phyloP scores from a whole-genome alignment of 2,113 vertebrate species.

The Dryoscopus gambensis region DNA sequence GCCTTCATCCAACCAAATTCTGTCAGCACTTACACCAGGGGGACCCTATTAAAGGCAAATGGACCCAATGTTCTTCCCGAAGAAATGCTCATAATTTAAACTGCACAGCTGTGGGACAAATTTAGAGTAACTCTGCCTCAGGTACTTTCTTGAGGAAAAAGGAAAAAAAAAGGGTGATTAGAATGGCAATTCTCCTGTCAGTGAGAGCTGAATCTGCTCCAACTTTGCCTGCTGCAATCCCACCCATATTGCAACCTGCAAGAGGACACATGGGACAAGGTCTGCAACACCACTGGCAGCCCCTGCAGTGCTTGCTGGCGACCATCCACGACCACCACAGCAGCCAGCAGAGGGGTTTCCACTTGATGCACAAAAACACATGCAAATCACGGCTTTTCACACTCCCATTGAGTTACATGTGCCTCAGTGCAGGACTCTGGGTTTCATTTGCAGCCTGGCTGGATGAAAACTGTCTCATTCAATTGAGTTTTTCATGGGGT shows the following conservation, averaged over 20 bases:
- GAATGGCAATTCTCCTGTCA: background rate
- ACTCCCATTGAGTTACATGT: background rate
- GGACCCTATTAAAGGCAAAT: constrained; percentile 18
- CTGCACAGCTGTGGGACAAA: background rate
- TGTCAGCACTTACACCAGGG: constrained; percentile 12
- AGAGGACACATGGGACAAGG: background rate
- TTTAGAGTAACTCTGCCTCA: background rate
- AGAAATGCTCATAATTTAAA: constrained; percentile 19
- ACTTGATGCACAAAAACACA: rapidly evolving
- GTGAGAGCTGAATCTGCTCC: background rate
- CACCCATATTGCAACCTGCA: background rate
- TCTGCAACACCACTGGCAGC: background rate
- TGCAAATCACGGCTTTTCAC: background rate
- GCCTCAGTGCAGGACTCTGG: background rate
- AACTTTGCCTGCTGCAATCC: background rate
- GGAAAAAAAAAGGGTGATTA: background rate
- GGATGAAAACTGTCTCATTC: background rate
- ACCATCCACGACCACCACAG: background rate
- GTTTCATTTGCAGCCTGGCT: background rate
- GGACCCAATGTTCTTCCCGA: background rate
- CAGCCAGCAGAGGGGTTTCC: background rate
- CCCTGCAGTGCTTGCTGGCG: background rate
- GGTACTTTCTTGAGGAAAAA: background rate
- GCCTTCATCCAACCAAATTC: constrained; percentile 18
- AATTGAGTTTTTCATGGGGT: background rate